Conservation (phyloP, 2,888 invertebrate species). For the Mesorhabditis spiculigera region DNA sequence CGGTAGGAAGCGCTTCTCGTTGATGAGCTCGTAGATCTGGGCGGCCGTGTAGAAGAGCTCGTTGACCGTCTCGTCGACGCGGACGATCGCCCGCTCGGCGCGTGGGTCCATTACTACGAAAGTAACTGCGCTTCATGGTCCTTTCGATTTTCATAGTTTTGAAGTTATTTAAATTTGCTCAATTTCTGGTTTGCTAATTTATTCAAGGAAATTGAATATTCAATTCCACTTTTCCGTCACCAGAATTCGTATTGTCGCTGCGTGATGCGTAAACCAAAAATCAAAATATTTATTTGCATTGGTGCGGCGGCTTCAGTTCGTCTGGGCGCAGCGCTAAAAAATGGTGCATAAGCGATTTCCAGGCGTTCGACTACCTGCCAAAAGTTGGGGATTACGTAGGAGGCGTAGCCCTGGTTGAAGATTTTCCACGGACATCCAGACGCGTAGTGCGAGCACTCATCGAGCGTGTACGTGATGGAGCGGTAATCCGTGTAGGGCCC, state of each 20-base stretch:
- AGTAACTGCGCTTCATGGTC: no score
- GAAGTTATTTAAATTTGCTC: no score
- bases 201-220: no score
- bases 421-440: neutral
- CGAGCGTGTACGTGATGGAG: neutral
- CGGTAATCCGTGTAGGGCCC: neutral
- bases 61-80: conserved; percentile 1
- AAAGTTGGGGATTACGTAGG: neutral
- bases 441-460: neutral
- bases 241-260: no score
- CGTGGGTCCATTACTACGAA: no score
- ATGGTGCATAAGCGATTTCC: no score
- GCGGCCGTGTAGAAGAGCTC: neutral
- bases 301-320: neutral
- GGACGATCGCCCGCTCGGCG: no score
- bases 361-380: neutral
- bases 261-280: no score
- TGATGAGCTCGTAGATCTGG: conserved; percentile 6
- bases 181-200: no score
- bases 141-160: no score
- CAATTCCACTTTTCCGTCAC: no score
- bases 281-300: neutral
- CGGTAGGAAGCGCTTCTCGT: conserved; percentile 5
- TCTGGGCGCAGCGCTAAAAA: conserved; percentile 1
- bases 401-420: neutral